These are phyloP conservation scores for Pseudochromis fuscus DNA, from an alignment of 2,797 vertebrate genomes.

Conservation along the genomic window DNA sequence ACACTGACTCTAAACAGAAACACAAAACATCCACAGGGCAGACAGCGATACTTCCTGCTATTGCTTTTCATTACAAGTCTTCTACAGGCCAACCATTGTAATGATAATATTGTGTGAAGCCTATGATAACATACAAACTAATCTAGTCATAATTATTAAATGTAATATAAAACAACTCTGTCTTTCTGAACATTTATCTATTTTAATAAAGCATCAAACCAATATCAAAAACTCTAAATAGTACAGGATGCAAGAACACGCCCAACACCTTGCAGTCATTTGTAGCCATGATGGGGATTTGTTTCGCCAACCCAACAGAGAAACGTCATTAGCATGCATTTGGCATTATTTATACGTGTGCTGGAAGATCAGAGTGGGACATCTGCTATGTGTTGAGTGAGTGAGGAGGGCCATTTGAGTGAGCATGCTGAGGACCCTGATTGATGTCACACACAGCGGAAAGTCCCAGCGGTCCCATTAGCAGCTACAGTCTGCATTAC, in stretches of 20 bases:
- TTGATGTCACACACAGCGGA: conserved; percentile 78
- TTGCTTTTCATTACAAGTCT: not conserved
- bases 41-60: not conserved
- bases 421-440: conserved; percentile 75
- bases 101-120: not conserved
- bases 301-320: conserved; percentile 67
- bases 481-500: conserved; percentile 81
- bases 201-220: conserved; percentile 3
- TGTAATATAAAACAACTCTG: not conserved
- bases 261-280: conserved; percentile 45
- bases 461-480: conserved; percentile 84
- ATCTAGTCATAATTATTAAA: not conserved
- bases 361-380: conserved; percentile 72
- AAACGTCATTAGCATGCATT: conserved; percentile 77
- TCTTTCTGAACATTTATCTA: not conserved
- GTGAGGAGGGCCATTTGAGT: conserved; percentile 76
- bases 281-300: conserved; percentile 52
- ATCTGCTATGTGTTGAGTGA: conserved; percentile 83
- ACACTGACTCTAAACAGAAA: not conserved
- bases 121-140: too few species aligned
- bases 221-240: conserved; percentile 6
- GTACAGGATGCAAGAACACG: conserved; percentile 25
- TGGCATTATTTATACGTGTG: conserved; percentile 71
- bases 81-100: not conserved
- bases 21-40: not conserved